Evolutionary conservation across 1,140 invertebrate species (phyloP), one percentile per base, ranked within the genome.

Genomic region (Trachymyrmex septentrionalis): DNA sequence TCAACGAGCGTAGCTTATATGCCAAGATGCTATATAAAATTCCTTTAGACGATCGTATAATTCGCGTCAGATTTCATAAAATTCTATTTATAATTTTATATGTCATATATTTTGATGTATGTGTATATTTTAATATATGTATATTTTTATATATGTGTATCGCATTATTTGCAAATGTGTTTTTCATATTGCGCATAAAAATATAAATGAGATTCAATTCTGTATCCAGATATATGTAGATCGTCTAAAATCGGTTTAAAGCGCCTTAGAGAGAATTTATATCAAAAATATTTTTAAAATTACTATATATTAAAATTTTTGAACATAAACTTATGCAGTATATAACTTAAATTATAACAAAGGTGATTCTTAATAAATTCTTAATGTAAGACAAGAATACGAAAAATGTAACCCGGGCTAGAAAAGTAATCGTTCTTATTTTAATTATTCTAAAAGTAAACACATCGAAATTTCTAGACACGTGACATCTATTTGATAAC

Each of bases 201-300:
- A 66, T 66, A 21, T 67, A 61, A 85, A 85, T 66, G 12, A 44
- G 27, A 85, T 50, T 55, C 48, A 55, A 16, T 64, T 30, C 24
- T 34, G 16, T 10, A 64, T 63, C 27, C 63, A 38, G n/a, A 38
- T 3, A 44, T 44, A 14, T 21, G 2, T 44, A 14, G 34, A 67
- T 14, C 9, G 12, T 38, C 9, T 21, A 38, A 44, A 67, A 44
- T 38, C 64, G 10, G n/a, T n/a, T 67, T 67, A 44, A 21, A 19
- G 34, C n/a, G 4, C 2, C 38, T 30, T n/a, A 66, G 3, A 66
- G 1, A 66, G 0, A 66, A 66, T 67, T 14, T 21, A 21, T 44
- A 14, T 21, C 0, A 38, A 66, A 66, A 66, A 5, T 38, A 66
- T 66, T 67, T 44, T 67, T 44, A 10, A 44, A 44, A 10, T 44